phyloP scores from a whole-genome alignment of 2,113 vertebrate species.

The Lanius collurio region DNA sequence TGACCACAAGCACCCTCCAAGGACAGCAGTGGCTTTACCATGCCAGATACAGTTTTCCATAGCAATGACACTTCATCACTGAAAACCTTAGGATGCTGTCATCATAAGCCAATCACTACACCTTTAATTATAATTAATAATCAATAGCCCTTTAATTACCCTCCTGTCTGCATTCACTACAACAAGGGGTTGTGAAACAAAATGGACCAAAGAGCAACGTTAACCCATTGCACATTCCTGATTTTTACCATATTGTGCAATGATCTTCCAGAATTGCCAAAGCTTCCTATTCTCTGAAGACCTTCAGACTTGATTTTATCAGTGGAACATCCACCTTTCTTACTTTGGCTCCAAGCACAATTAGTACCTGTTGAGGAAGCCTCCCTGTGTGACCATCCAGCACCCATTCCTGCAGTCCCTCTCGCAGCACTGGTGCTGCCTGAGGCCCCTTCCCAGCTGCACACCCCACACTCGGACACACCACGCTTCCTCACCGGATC shows the following conservation, averaged over 20 bases:
- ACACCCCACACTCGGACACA: not conserved
- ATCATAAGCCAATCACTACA: not conserved
- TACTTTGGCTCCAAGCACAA: not conserved
- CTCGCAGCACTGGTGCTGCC: accelerated
- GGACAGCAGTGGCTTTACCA: not conserved
- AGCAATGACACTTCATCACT: not conserved
- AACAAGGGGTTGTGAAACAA: not conserved
- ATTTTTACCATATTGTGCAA: not conserved
- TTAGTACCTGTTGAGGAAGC: not conserved
- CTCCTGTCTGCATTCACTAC: not conserved
- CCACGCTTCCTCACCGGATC: accelerated
- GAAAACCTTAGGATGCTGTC: not conserved
- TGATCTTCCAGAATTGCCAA: not conserved
- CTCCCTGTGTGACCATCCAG: accelerated
- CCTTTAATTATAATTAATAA: not conserved
- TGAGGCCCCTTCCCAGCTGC: not conserved
- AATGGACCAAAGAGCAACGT: accelerated
- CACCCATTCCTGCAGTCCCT: not conserved
- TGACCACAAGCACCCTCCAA: not conserved
- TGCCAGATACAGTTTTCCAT: not conserved
- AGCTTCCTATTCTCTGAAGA: not conserved
- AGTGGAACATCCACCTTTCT: not conserved
- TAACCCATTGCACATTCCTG: not conserved
- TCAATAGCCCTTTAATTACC: not conserved
- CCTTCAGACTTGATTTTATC: not conserved